phyloP scores from a whole-genome alignment of 2,797 vertebrate genomes.

The Rhincodon typus region DNA sequence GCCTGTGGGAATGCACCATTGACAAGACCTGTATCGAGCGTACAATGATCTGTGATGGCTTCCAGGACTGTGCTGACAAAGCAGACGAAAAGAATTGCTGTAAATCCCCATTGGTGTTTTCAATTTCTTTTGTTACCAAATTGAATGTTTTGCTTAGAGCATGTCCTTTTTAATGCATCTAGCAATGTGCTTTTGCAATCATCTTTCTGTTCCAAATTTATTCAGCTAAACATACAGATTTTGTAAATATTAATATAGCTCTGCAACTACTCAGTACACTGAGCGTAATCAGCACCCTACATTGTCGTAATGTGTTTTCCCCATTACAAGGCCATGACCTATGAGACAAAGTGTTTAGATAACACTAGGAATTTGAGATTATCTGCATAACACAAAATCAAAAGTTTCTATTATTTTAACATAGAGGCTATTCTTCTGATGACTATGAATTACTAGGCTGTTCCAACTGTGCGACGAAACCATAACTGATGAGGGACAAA shows the following conservation, averaged over 20 bases:
- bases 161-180: neutral
- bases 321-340: neutral
- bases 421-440: neutral
- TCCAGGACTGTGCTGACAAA: conserved; percentile 81
- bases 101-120: conserved; percentile 53
- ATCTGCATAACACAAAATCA: neutral
- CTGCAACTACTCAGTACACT: neutral
- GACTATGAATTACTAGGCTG: neutral
- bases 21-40: conserved; percentile 74
- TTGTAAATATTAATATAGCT: neutral
- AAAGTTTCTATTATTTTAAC: neutral
- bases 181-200: neutral
- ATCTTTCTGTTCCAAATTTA: neutral
- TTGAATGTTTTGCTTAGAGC: conserved; percentile 18
- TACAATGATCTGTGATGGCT: conserved; percentile 84
- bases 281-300: neutral
- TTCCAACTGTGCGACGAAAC: neutral
- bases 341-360: neutral
- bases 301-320: neutral
- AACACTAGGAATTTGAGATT: neutral
- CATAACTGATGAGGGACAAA: neutral
- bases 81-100: conserved; percentile 88
- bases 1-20: conserved; percentile 83
- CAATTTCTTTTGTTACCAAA: neutral
- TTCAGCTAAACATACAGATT: neutral